These are phyloP conservation scores for Acronicta alni DNA, from an alignment of 2,888 invertebrate species.

Conservation along the genomic window DNA sequence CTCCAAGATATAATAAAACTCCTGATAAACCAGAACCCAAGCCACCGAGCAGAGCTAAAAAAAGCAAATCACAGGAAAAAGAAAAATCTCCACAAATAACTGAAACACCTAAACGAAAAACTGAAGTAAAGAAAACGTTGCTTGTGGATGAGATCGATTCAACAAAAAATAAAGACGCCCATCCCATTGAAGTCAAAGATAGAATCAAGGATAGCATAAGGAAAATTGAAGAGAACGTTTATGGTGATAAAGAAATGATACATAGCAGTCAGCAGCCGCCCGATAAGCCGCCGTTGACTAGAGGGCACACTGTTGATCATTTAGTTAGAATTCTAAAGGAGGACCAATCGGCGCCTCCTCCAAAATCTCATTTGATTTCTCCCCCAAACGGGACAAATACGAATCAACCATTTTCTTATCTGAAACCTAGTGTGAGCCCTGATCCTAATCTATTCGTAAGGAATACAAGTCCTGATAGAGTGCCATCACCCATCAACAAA, in stretches of 20 bases:
- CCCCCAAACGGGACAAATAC: conserved; percentile 91
- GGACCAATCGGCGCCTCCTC: conserved; percentile 91
- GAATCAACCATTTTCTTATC: conserved; percentile 95
- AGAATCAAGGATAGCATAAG: conserved; percentile 87
- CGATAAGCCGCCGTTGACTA: conserved; percentile 91
- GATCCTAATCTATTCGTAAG: conserved; percentile 83
- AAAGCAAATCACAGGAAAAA: conserved; percentile 77
- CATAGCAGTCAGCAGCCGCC: conserved; percentile 93
- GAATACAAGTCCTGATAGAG: conserved; percentile 84
- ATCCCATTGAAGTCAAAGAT: conserved; percentile 77
- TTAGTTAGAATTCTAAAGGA: conserved; percentile 93
- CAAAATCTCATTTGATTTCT: conserved; percentile 90
- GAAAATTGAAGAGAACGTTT: conserved; percentile 85
- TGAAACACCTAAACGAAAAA: conserved; percentile 83
- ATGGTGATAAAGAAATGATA: conserved; percentile 90
- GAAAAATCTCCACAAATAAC: conserved; percentile 76
- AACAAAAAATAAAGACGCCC: conserved; percentile 69
- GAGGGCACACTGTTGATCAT: conserved; percentile 93
- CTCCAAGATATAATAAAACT: conserved; percentile 80
- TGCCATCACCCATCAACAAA: conserved; percentile 82
- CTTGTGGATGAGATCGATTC: conserved; percentile 82
- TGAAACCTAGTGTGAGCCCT: conserved; percentile 89
- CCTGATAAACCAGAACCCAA: conserved; percentile 82
- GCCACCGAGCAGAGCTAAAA: conserved; percentile 76
- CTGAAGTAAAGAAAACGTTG: conserved; percentile 75